Base-by-base conservation (phyloP, 2,888 invertebrate species). In the Chrysina gloriosa region DNA sequence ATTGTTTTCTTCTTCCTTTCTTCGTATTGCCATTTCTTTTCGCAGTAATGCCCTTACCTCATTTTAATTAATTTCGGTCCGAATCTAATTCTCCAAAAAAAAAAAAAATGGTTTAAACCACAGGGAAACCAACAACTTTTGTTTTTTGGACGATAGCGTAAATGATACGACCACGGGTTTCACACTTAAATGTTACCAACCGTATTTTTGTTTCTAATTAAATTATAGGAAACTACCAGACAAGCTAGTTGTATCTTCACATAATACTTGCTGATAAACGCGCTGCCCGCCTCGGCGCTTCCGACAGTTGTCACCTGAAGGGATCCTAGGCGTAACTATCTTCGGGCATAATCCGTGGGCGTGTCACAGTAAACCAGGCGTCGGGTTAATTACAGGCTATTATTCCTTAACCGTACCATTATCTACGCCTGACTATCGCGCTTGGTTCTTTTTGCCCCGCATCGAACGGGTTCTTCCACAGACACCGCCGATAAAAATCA, bases 201-300 rank as follows among this genome's bases (percentile, higher is more conserved):
- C n/a, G n/a, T n/a, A n/a, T n/a, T n/a, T n/a, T n/a, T n/a, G n/a
- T n/a, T n/a, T n/a, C n/a, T n/a, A n/a, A n/a, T n/a, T n/a, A n/a
- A n/a, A n/a, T n/a, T n/a, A n/a, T n/a, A n/a, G n/a, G n/a, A 14
- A 36, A 36, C 14, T n/a, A n/a, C 4, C 11, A 36, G 27, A 29
- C 27, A 4, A 23, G 9, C 5, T 70, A 71, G 77, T 74, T 71
- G 73, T 73, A 25, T 36, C 76, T 74, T 72, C 74, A 75, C 77
- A 77, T 77, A 77, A 77, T 76, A 76, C 74, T 75, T 75, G 77
- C 77, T 78, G 78, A 78, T 78, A 79, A 79, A 78, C 77, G 76
- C 75, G 70, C 74, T 61, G 23, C 72, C 74, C 75, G 75, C 74
- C 74, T 75, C 48, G 6, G 11, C 65, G 76, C 75, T 78, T 79